Evolutionary conservation across 1,140 invertebrate genomes (phyloP), one percentile per base, ranked within the genome.

Genomic region (Diplogasteroides magnus): DNA sequence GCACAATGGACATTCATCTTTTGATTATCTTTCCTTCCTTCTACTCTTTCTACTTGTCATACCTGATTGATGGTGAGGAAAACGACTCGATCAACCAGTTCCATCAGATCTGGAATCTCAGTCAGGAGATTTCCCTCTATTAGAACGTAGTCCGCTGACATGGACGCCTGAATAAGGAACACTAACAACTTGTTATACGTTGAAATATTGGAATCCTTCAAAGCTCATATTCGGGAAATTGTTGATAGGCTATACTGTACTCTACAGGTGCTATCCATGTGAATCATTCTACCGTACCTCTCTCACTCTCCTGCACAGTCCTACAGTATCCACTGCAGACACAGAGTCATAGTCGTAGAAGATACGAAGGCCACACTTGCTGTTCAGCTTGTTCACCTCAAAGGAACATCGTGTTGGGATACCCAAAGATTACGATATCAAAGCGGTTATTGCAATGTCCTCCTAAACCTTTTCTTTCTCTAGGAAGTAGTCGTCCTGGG

Each of bases 101-200:
- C 61, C 23, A 72, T 29, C 6, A 75, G 29, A 32, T 72, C 69
- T 3, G 65, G 28, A 32, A 75, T 60, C 60, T 76, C 74, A 2
- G 73, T 68, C 6, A 76, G 37, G 74, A 76, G 76, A 60, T 76
- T 76, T 15, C 74, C 74, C 37, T 76, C 74, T 27, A 76, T 32
- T 11, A 76, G 68, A 15, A 76, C 72, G 61, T 63, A 60, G 60
- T 75, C 67, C 48, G 3, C 56, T 2, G 13, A 11, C 31, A 27
- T 57, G 31, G 64, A 58, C 27, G 31, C 61, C 26, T 72, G 2
- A 26, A 71, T 3, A 71, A 31, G 66, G 27, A 37, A 6, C 27
- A 65, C 27, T 55, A 48, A 48, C 37, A 48, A 48, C 6, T 48
- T 48, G 37, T 48, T 48, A 48, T 48, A 11, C 37, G 19, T 48